These are phyloP conservation scores for Euclidia mi DNA, from an alignment of 2,888 invertebrate genomes.

Conservation along the genomic window DNA sequence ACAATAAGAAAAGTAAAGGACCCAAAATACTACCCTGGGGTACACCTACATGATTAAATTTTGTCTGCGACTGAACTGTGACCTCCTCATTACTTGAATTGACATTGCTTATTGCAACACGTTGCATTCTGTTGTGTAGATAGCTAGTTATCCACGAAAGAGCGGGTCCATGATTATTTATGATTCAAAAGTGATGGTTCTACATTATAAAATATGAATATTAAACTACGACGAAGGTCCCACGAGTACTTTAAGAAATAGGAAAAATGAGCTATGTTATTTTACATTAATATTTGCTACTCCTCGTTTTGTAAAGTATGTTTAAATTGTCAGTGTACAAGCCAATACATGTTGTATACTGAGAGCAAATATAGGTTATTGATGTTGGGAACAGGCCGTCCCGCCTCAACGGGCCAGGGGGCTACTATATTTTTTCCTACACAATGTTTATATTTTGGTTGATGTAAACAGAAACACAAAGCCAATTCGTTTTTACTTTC, in stretches of 20 bases:
- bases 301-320: constrained; percentile 27
- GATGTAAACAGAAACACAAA: constrained; percentile 25
- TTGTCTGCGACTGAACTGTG: too few relatives aligned
- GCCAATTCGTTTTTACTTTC: constrained; percentile 16
- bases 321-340: constrained; percentile 31
- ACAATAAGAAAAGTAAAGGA: too few relatives aligned
- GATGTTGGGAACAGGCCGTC: constrained; percentile 2
- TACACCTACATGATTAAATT: too few relatives aligned
- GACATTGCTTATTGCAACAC: too few relatives aligned
- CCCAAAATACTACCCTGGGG: too few relatives aligned
- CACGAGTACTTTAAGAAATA: constrained; percentile 80
- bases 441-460: constrained; percentile 27
- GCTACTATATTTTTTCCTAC: constrained; percentile 23
- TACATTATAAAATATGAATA: constrained; percentile 70
- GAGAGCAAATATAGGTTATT: constrained; percentile 3
- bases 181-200: constrained; percentile 54
- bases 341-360: constrained; percentile 11
- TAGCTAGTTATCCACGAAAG: too few relatives aligned
- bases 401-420: constrained; percentile 8
- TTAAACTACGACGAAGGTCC: constrained; percentile 81
- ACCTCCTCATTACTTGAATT: too few relatives aligned
- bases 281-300: constrained; percentile 58
- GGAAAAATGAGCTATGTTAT: constrained; percentile 61
- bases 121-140: too few relatives aligned
- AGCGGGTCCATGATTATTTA: too few relatives aligned